Evolutionary conservation across 2,888 invertebrate species (phyloP), one percentile per base, ranked within the genome.

Genomic region (Drosophila melanosoma): DNA sequence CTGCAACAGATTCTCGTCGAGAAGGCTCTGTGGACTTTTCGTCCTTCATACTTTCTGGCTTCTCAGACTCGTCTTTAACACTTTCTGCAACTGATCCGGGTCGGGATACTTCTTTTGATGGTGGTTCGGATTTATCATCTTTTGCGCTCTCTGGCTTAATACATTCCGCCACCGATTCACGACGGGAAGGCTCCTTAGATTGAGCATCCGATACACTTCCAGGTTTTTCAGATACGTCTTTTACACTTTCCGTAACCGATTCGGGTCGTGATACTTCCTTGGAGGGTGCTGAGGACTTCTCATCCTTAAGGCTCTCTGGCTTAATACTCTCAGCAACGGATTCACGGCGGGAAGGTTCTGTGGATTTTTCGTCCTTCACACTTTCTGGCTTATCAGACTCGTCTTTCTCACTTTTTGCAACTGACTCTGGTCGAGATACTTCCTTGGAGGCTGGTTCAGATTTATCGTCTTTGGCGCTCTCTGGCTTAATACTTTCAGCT

Each of bases 261-360:
- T 20, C 66, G 0, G 67, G 70, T 0, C 68, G 57, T 17, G 80
- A 76, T 15, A 51, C 40, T 23, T 77, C 77, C 23, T 76, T 77
- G 0, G 78, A 75, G 1, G 45, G 36, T 26, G 62, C 15, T 7
- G 53, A 12, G 0, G 81, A 73, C 33, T 77, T 76, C 0, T 76
- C 81, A 58, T 79, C 79, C 54, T 62, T 54, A 1, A 42, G 11
- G 26, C 57, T 71, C 23, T 53, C 69, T 4, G 56, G 32, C 2
- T 67, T 66, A 0, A 35, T 3, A 33, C 74, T 80, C 20, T 75
- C 69, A 5, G 69, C 69, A 0, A 56, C 38, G 1, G 81, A 72
- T 8, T 81, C 76, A 1, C 91, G 92, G 40, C 92, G 91, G 0
- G 93, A 90, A 15, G 59, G n/a, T 20, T 74, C 72, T n/a, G 58